Base-by-base conservation (phyloP, 2,113 vertebrate species). In the Tympanuchus pallidicinctus region DNA sequence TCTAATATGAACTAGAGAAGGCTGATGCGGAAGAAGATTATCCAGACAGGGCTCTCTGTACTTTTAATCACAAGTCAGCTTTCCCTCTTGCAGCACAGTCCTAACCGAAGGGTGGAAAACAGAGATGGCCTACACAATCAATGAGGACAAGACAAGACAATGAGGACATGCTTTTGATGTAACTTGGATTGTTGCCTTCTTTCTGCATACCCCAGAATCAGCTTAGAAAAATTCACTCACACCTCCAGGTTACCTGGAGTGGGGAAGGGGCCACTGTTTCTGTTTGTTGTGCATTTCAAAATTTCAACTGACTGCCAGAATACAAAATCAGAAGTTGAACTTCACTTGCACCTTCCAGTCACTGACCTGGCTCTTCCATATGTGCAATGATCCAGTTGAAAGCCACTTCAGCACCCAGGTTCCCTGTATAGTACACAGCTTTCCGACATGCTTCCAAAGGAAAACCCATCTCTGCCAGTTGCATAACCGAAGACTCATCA, bases 301-400 rank as follows among this genome's bases (percentile, higher is more conserved):
- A 85, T 67, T 73, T 82, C 87, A 90, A 79, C 78, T 70, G 60
- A 82, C 69, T 82, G 75, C 14, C 89, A 94, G 82, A 63, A 80
- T 40, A 63, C 20, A 80, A 32, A 89, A 38, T 6, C 63, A 82
- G 67, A 43, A 78, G 32, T 2, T 52, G 45, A 83, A 47, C 32
- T 88, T 32, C 81, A 74, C 36, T 71, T 71, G 42, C 8, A 69
- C 8, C 52, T 70, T 92, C 42, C 14, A 43, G 4, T 32, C 63
- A 95, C 98, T 97, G 96, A 99, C 99, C 99, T 69, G 99, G 99
- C 85, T 99, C 99, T 93, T 99, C 99, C 99, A 99, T 99, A 96
- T 99, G 99, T n/a, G 98, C 98, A 95, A 99, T 99, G 96, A 99
- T 99, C 99, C 99, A 99, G 98, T 99, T 99, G 97, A 99, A 99